A percentile compares a stretch with the other conserved stretches of the same genome.
Conservation (phyloP, 2,888 invertebrate species). For the Leucozona laternaria region DNA sequence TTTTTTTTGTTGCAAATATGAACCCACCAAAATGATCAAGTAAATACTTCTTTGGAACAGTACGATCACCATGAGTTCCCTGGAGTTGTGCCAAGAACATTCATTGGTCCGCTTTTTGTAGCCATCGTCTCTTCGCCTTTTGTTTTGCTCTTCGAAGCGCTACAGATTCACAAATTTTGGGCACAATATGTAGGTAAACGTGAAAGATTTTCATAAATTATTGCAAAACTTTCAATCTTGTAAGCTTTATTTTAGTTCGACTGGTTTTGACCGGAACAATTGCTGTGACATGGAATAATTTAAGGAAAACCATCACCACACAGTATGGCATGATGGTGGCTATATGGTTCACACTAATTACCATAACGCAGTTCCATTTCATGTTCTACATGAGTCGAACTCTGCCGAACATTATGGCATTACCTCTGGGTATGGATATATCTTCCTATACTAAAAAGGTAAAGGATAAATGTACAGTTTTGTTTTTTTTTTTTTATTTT, state of each 20-base stretch:
- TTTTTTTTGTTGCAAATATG: neutral
- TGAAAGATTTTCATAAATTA: neutral
- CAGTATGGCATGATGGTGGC: constrained; percentile 91
- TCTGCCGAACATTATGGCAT: constrained; percentile 96
- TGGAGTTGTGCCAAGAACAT: constrained; percentile 98
- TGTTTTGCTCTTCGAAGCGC: constrained; percentile 87
- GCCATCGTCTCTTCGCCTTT: constrained; percentile 91
- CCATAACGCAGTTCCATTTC: constrained; percentile 98
- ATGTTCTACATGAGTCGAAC: constrained; percentile 98
- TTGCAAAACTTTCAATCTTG: neutral
- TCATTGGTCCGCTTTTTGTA: constrained; percentile 94
- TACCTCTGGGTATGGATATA: constrained; percentile 91
- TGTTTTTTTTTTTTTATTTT: constrained; percentile 81
- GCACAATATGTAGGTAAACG: constrained; percentile 93
- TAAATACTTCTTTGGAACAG: constrained; percentile 85
- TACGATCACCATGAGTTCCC: constrained; percentile 99
- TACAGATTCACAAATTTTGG: constrained; percentile 92
- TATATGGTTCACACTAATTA: constrained; percentile 93
- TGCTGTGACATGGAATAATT: constrained; percentile 89
- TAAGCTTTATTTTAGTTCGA: constrained; percentile 87
- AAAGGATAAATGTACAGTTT: too few relatives aligned
- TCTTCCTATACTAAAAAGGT: too few relatives aligned
- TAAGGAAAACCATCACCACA: constrained; percentile 89
- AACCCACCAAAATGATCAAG: neutral
- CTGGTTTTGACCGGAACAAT: constrained; percentile 91